Evolutionary conservation across 2,797 vertebrate species (phyloP), one percentile per base, ranked within the genome.

Genomic region (Danio tinwini): DNA sequence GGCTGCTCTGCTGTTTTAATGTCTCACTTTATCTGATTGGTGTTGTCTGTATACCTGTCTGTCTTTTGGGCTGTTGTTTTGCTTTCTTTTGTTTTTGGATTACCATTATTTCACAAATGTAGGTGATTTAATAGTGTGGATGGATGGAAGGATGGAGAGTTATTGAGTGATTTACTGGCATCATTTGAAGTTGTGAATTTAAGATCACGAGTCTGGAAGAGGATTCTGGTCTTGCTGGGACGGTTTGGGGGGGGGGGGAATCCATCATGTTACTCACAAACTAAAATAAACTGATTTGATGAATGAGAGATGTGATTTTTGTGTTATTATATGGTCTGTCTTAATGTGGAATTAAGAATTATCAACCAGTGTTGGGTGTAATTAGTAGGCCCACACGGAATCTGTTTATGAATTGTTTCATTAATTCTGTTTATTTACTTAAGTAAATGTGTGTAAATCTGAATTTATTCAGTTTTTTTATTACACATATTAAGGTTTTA

Each of bases 201-300:
- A 55, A 75, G 81, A 80, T 68, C 7, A 42, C 47, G 37, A 37
- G 56, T 78, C 47, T 70, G 58, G 76, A 64, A 64, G 21, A 53
- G 63, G 50, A 58, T 56, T 70, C 58, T 73, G 68, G 39, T 55
- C 37, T 17, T 65, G 61, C 76, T 53, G 40, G 50, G 59, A 17
- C 4, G n/a, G 39, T 78, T 74, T 76, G 67, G 56, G 37, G 10
- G 29, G 37, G 10, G 29, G 29, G 3, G 3, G 70, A 76, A 79
- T 65, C 69, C 53, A 82, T 85, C 58, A 85, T 86, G 81, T 87
- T 85, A 85, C 80, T 86, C 75, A 81, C 67, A 83, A 83, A 83
- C 61, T 74, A 76, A 86, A 86, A 80, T 77, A 85, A 82, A 39
- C 13, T n/a, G 65, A 81, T 85, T 80, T 82, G 73, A 80, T 29